Percentiles rank a stretch among this genome's conserved stretches.
These are phyloP conservation scores for Hypercompe scribonia DNA, from an alignment of 2,888 invertebrate species.

Conservation along the genomic window DNA sequence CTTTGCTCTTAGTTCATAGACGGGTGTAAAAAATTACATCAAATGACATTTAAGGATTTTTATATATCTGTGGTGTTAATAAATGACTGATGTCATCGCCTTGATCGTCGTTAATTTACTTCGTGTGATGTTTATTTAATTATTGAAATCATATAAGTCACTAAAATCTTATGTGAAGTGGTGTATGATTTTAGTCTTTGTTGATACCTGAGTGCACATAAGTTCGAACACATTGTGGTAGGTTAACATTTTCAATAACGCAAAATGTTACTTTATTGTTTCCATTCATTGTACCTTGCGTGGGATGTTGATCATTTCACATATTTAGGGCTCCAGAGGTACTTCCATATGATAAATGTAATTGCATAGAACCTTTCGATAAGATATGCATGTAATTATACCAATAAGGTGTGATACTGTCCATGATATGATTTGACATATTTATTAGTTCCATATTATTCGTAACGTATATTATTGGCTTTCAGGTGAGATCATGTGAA, in stretches of 20 bases:
- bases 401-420: neutral
- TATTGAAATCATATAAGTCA: slow-evolving; percentile 27
- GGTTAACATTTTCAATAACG: slow-evolving; percentile 56
- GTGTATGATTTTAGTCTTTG: slow-evolving; percentile 22
- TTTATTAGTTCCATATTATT: slow-evolving; percentile 17
- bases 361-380: slow-evolving; percentile 5
- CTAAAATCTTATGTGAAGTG: slow-evolving; percentile 30
- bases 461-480: slow-evolving; percentile 25
- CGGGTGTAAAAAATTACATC: slow-evolving; percentile 12
- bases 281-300: slow-evolving; percentile 72
- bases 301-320: slow-evolving; percentile 74
- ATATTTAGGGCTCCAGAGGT: slow-evolving; percentile 36
- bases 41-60: slow-evolving; percentile 30
- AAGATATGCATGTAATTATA: slow-evolving; percentile 28
- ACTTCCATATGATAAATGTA: slow-evolving; percentile 19
- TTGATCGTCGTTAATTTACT: slow-evolving; percentile 33
- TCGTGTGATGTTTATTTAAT: slow-evolving; percentile 48
- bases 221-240: slow-evolving; percentile 67
- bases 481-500: slow-evolving; percentile 77
- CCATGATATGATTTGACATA: neutral
- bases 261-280: slow-evolving; percentile 60
- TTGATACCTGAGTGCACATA: slow-evolving; percentile 41
- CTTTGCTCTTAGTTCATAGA: neutral
- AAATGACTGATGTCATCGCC: slow-evolving; percentile 71
- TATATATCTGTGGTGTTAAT: slow-evolving; percentile 43